Evolutionary conservation across 2,113 vertebrate species (phyloP).

Genomic region (Myiopsitta monachus): DNA sequence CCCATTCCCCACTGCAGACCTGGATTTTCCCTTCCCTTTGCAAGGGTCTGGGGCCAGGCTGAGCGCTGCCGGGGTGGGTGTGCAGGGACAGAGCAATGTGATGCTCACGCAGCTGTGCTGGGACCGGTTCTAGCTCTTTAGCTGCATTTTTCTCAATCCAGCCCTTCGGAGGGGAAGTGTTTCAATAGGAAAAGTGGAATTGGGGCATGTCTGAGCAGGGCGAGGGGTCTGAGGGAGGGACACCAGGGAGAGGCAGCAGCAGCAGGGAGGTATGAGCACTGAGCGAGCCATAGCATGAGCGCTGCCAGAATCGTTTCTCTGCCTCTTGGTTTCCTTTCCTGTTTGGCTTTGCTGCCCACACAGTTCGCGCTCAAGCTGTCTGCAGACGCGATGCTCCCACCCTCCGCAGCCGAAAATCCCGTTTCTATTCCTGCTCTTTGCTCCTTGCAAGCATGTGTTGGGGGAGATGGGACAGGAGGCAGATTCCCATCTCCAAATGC

Average conservation of each 20-base stretch:
- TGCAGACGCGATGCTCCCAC: not conserved
- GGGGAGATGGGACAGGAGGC: not conserved
- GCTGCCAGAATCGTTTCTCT: not conserved
- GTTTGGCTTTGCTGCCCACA: constrained; percentile 44
- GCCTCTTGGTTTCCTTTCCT: constrained; percentile 23
- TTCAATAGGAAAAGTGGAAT: not conserved
- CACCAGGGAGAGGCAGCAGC: not conserved
- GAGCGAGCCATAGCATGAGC: not conserved
- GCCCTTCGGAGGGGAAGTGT: not conserved
- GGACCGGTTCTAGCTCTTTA: not conserved
- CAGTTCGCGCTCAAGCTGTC: not conserved
- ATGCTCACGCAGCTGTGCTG: not conserved
- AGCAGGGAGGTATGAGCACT: not conserved
- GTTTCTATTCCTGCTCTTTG: not conserved
- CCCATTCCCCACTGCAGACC: fast-evolving
- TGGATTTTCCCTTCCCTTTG: not conserved
- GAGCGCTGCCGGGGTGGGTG: not conserved
- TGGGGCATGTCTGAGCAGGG: constrained; percentile 48
- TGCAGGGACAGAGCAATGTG: fast-evolving
- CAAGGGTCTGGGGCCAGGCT: not conserved
- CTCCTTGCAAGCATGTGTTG: not conserved
- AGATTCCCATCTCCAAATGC: not conserved
- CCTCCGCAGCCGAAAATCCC: not conserved
- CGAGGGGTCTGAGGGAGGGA: constrained; percentile 45
- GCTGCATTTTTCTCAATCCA: not conserved